phyloP scores from a whole-genome alignment of 2,797 vertebrate genomes.

The Eurystomus glaucurus region DNA sequence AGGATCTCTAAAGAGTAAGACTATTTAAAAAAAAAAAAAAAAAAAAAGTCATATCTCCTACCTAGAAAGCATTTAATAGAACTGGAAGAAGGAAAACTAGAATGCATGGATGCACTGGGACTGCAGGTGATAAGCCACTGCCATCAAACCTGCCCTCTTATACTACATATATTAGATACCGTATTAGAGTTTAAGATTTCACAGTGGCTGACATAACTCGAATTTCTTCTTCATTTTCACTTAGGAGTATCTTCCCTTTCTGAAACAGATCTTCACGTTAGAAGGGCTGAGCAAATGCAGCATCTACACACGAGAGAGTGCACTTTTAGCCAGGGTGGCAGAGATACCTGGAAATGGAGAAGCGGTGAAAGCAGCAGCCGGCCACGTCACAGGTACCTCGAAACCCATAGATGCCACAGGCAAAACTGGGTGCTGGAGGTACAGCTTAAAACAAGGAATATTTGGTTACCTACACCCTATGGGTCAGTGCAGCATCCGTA shows the following conservation, averaged over 20 bases:
- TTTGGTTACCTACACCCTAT: background rate
- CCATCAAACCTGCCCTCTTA: background rate
- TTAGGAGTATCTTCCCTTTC: background rate
- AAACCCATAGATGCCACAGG: background rate
- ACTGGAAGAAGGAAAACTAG: background rate
- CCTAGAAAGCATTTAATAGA: background rate
- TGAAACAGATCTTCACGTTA: fast-evolving
- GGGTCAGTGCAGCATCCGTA: background rate
- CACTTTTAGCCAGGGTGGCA: background rate
- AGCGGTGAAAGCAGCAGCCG: fast-evolving
- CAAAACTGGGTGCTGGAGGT: background rate
- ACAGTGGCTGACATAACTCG: background rate
- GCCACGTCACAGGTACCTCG: background rate
- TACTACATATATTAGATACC: background rate
- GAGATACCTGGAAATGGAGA: background rate
- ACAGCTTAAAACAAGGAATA: background rate
- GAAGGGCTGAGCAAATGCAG: background rate
- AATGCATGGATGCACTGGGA: background rate
- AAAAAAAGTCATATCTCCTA: fast-evolving
- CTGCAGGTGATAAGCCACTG: background rate
- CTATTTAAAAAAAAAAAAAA: no score
- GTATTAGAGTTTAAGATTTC: background rate
- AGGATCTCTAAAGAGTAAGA: background rate
- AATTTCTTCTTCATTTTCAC: background rate
- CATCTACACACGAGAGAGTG: fast-evolving